A percentile compares a stretch with the other conserved stretches of the same genome.
phyloP scores from a whole-genome alignment of 2,888 invertebrate species.

The Brachyptera putata region DNA sequence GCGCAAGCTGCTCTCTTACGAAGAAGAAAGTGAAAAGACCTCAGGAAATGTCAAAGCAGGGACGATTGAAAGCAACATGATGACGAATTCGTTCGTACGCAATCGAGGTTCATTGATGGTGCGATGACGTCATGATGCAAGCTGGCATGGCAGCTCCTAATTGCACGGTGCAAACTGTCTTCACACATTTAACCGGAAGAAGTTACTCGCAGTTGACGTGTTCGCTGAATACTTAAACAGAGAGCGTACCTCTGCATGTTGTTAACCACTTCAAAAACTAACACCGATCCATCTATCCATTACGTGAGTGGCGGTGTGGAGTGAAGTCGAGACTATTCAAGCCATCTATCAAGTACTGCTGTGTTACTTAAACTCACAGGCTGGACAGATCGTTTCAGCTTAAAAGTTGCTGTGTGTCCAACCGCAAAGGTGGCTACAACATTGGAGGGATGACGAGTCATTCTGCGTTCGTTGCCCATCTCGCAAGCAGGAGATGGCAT shows the following conservation, averaged over 20 bases:
- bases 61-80: too few relatives aligned
- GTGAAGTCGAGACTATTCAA: slow-evolving; percentile 38
- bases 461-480: slow-evolving; percentile 35
- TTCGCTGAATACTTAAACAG: not conserved
- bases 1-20: too few relatives aligned
- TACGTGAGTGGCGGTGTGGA: slow-evolving; percentile 38
- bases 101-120: not conserved
- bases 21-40: too few relatives aligned
- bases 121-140: too few relatives aligned
- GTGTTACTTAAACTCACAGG: slow-evolving; percentile 32
- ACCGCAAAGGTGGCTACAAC: slow-evolving; percentile 31
- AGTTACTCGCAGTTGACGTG: not conserved
- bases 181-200: not conserved
- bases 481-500: slow-evolving; percentile 24
- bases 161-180: not conserved
- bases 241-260: not conserved
- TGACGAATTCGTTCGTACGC: not conserved
- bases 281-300: slow-evolving; percentile 30
- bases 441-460: slow-evolving; percentile 36
- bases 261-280: not conserved
- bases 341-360: slow-evolving; percentile 36
- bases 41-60: too few relatives aligned
- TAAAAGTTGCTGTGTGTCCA: slow-evolving; percentile 32
- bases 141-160: not conserved
- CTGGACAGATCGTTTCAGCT: slow-evolving; percentile 33